phyloP scores from a whole-genome alignment of 1,140 invertebrate genomes.

The Drosophila elegans region DNA sequence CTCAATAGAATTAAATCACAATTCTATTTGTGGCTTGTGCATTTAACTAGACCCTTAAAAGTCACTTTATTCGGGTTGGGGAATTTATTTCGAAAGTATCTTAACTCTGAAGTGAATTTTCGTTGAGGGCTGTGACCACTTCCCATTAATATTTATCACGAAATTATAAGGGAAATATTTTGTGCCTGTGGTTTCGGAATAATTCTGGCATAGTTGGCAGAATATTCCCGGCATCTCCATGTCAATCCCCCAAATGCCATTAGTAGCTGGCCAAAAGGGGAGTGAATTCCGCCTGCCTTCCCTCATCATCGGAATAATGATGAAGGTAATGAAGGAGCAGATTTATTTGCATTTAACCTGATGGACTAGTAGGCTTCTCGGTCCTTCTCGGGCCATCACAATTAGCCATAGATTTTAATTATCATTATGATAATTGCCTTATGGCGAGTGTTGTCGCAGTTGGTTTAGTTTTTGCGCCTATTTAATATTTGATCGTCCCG shows the following conservation, averaged over 20 bases:
- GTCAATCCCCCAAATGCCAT: constrained; percentile 13
- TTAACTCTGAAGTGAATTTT: not conserved
- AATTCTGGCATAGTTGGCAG: constrained; percentile 12
- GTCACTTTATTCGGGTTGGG: constrained; percentile 3
- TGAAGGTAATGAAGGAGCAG: constrained; percentile 7
- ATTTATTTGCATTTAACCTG: constrained; percentile 50
- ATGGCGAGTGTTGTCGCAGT: constrained; percentile 53
- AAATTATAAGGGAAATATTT: constrained; percentile 24
- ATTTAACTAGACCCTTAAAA: not conserved
- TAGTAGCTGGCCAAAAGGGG: constrained; percentile 1
- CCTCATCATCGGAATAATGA: not conserved
- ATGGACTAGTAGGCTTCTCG: constrained; percentile 5
- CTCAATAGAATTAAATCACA: too few species aligned
- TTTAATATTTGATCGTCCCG: constrained; percentile 38
- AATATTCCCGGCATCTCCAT: not conserved
- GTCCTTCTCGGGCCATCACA: constrained; percentile 32
- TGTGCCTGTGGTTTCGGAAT: constrained; percentile 15
- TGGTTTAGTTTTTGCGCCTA: constrained; percentile 60
- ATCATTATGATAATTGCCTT: constrained; percentile 76
- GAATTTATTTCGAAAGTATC: constrained; percentile 1
- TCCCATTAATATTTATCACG: constrained; percentile 41
- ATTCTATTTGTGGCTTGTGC: too few species aligned
- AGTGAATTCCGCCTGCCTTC: not conserved
- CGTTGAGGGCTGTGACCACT: not conserved
- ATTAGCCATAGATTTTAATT: constrained; percentile 78